Conservation (phyloP, 2,797 vertebrate species). For the Coregonus suidteri region DNA sequence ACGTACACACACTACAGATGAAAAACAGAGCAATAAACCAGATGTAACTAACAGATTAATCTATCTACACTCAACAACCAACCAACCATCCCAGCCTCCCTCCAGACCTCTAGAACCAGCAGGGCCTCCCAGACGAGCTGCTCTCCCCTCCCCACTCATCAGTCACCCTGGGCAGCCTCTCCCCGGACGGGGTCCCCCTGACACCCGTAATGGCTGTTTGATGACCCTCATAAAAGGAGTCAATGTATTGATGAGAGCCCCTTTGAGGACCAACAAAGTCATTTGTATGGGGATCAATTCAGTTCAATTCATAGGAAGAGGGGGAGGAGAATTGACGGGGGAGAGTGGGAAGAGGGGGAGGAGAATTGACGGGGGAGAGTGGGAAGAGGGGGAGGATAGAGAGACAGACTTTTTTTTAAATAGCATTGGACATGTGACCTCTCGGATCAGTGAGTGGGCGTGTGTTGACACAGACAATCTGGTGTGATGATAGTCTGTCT, state of each 20-base stretch:
- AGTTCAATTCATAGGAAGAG: constrained; percentile 80
- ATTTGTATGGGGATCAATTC: constrained; percentile 88
- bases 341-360: neutral
- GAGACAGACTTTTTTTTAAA: constrained; percentile 35
- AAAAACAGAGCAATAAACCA: neutral
- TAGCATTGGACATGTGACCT: constrained; percentile 75
- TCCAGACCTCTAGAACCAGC: constrained; percentile 37
- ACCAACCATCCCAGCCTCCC: constrained; percentile 29
- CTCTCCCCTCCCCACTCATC: constrained; percentile 70
- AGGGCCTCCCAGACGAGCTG: constrained; percentile 57
- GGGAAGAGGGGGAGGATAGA: constrained; percentile 9
- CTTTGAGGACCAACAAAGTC: constrained; percentile 78
- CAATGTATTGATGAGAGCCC: constrained; percentile 89
- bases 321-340: constrained; percentile 37
- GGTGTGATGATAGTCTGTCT: constrained; percentile 71
- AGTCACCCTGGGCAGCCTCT: constrained; percentile 75
- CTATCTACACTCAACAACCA: constrained; percentile 56
- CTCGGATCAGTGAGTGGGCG: constrained; percentile 46
- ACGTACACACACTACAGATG: neutral
- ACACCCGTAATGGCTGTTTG: constrained; percentile 92
- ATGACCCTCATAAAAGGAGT: constrained; percentile 95
- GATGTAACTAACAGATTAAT: constrained; percentile 63
- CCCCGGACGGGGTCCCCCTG: constrained; percentile 72
- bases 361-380: too few species aligned
- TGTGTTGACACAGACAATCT: constrained; percentile 69